phyloP scores from a whole-genome alignment of 2,113 vertebrate species.

The Pseudopipra pipra region DNA sequence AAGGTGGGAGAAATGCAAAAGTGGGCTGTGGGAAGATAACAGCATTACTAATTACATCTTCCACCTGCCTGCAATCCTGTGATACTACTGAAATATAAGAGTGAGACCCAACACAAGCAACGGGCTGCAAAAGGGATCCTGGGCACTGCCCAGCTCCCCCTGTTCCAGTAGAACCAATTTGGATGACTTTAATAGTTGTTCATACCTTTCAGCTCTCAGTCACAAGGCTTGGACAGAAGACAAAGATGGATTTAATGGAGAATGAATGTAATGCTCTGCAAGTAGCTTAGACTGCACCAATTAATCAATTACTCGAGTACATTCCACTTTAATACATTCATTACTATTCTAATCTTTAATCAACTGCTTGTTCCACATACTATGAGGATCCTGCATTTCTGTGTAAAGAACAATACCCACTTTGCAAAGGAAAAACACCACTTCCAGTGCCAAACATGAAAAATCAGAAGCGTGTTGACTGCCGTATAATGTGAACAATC shows the following conservation, averaged over 20 bases:
- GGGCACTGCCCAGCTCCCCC: not conserved
- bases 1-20: not conserved
- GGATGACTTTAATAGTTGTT: not conserved
- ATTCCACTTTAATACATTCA: conserved; percentile 48
- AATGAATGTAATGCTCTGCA: conserved; percentile 20
- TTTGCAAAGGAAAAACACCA: not conserved
- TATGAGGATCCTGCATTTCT: not conserved
- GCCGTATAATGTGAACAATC: not conserved
- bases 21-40: not conserved
- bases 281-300: conserved; percentile 48
- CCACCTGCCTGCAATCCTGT: not conserved
- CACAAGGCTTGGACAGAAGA: conserved; percentile 15
- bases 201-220: conserved; percentile 3
- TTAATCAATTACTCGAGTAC: conserved; percentile 62
- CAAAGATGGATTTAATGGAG: conserved; percentile 38
- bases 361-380: conserved; percentile 26
- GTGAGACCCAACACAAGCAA: not conserved
- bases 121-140: not conserved
- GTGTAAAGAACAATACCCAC: not conserved
- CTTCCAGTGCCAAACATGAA: not conserved
- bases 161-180: not conserved
- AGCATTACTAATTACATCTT: not conserved
- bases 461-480: not conserved
- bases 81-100: not conserved
- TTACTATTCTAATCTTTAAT: conserved; percentile 43